Conservation (phyloP, 2,888 invertebrate genomes). For the Euclidia mi region DNA sequence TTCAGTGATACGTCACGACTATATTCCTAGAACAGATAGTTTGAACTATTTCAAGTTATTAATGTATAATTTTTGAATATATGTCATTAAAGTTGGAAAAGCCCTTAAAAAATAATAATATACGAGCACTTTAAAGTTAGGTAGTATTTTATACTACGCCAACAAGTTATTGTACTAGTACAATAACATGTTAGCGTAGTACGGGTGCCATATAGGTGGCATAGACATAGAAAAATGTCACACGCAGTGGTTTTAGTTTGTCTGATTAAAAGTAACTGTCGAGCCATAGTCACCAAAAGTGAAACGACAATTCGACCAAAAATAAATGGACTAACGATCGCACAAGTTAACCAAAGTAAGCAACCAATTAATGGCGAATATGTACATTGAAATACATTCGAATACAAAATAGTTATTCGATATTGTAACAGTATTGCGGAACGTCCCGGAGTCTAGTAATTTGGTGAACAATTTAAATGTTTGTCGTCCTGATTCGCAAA, state of each 20-base stretch:
- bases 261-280: neutral
- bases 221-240: too few species aligned
- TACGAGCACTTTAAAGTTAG: too few species aligned
- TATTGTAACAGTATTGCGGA: conserved; percentile 36
- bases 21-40: too few species aligned
- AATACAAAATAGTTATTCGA: conserved; percentile 45
- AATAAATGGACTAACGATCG: conserved; percentile 36
- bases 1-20: too few species aligned
- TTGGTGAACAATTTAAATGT: conserved; percentile 64
- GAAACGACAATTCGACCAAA: conserved; percentile 15
- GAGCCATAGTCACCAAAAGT: conserved; percentile 14
- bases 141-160: too few species aligned
- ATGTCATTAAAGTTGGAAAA: too few species aligned
- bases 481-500: conserved; percentile 65
- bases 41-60: too few species aligned
- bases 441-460: conserved; percentile 54
- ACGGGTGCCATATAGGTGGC: too few species aligned
- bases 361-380: conserved; percentile 40
- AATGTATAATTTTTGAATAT: too few species aligned
- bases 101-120: too few species aligned
- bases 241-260: neutral
- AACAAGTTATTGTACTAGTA: too few species aligned
- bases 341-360: conserved; percentile 30
- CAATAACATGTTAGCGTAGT: too few species aligned
- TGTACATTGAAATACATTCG: conserved; percentile 44